Evolutionary conservation across 2,888 invertebrate species (phyloP).

Genomic region (Plagiodera versicolora): DNA sequence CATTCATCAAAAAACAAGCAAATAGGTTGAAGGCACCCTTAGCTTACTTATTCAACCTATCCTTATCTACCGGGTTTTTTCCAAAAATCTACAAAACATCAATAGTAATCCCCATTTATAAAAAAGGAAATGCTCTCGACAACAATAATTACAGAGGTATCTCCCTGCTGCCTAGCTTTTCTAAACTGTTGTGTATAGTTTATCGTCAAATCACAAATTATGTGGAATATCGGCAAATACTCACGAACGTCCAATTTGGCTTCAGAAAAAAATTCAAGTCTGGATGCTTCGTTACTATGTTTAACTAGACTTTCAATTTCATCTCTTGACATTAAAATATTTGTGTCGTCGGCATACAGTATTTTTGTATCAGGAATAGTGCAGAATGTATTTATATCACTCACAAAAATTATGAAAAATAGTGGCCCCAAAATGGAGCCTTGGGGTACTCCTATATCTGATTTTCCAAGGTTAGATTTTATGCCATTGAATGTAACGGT

Average conservation of each 20-base stretch:
- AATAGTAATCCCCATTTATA: background rate
- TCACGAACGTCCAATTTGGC: background rate
- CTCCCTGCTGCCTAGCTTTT: too few relatives aligned
- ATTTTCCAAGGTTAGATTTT: background rate
- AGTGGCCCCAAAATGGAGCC: background rate
- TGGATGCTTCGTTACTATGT: conserved; percentile 1
- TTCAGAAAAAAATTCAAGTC: too few relatives aligned
- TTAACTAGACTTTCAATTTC: background rate
- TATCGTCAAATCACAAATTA: conserved; percentile 1
- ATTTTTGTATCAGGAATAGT: background rate
- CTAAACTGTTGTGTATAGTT: background rate
- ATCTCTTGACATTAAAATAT: too few relatives aligned
- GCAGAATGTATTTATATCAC: background rate
- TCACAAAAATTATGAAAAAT: conserved; percentile 3
- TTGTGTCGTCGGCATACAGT: background rate
- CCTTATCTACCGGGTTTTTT: too few relatives aligned
- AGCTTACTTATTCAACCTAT: too few relatives aligned
- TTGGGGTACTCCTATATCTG: too few relatives aligned
- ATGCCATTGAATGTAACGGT: background rate
- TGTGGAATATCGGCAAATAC: background rate
- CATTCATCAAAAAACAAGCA: too few relatives aligned
- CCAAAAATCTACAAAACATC: too few relatives aligned
- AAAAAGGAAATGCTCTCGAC: background rate
- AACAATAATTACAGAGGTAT: background rate
- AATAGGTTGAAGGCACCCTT: too few relatives aligned